Evolutionary conservation across 1,140 invertebrate species (phyloP).

Genomic region (Rhopalosiphum padi): DNA sequence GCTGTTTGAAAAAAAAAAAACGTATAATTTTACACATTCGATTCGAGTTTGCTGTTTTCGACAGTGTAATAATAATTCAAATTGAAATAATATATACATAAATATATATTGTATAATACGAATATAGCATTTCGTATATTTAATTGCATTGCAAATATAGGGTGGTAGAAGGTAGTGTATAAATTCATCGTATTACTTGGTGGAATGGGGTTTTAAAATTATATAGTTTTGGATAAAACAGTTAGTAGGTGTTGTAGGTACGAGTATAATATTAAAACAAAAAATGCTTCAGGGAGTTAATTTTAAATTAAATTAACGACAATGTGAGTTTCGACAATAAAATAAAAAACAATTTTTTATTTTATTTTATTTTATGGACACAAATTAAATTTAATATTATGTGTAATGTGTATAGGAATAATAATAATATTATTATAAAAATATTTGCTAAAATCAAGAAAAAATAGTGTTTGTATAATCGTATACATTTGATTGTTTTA

Average conservation of each 20-base stretch:
- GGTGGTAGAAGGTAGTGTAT: not conserved
- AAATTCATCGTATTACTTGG: not conserved
- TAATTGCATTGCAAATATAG: not conserved
- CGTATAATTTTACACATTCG: slow-evolving; percentile 6
- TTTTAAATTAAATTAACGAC: not conserved
- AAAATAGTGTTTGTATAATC: not conserved
- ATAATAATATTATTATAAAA: too few species aligned
- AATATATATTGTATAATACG: not conserved
- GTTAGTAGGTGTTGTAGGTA: not conserved
- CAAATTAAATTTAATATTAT: too few species aligned
- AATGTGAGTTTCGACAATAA: not conserved
- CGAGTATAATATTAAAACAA: not conserved
- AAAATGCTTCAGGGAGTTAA: not conserved
- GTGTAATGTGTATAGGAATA: too few species aligned
- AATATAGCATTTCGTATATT: not conserved
- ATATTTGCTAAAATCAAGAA: too few species aligned
- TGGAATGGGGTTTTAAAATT: not conserved
- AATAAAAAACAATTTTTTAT: not conserved
- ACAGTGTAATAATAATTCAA: slow-evolving; percentile 25
- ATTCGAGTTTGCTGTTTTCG: not conserved
- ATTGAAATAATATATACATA: not conserved
- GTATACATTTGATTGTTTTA: not conserved
- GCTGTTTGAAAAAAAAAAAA: not conserved
- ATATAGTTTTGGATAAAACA: not conserved
- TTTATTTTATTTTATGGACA: too few species aligned